Evolutionary conservation across 2,888 invertebrate species (phyloP), one percentile per base, ranked within the genome.

Genomic region (Chrysolina americana): DNA sequence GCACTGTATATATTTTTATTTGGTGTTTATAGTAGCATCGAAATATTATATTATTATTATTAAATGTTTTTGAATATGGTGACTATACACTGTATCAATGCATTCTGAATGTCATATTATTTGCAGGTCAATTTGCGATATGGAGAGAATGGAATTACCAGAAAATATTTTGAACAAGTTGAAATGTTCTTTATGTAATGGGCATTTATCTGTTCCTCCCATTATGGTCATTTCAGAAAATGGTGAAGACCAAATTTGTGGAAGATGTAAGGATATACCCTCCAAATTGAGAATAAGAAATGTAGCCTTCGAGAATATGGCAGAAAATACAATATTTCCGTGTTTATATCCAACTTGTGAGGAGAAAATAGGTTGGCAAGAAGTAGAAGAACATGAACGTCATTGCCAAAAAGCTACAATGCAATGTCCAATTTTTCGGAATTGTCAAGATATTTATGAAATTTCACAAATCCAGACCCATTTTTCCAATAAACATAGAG

Each of bases 141-240:
- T 59, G 59, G 59, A 23, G 28, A n/a, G n/a, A 59, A 11, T 13
- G 11, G 62, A 62, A 62, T 21, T 64, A 4, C 21, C 44, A 10
- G 44, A 76, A 76, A 44, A 64, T 8, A 15, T 41, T n/a, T 8
- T 44, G 15, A 44, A 21, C 41, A 9, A 64, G 8, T 70, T 77
- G 41, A 77, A 70, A 41, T 78, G 78, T 68, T 48, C 65, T 28
- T 28, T 73, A n/a, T 77, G 79, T 63, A 62, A 73, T 23, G 73
- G 69, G 17, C 74, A 71, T 23, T 68, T 79, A 4, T 79, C 76
- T 44, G 75, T 79, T 10, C 73, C 77, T 36, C 79, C 79, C 11
- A 56, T 71, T n/a, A 65, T 47, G 41, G 53, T 76, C 19, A 50
- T 68, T 41, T 73, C 73, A 11, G 44, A 59, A 21, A 70, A 70